Base-by-base conservation (phyloP, 2,113 vertebrate genomes). In the Mystacornis crossleyi region DNA sequence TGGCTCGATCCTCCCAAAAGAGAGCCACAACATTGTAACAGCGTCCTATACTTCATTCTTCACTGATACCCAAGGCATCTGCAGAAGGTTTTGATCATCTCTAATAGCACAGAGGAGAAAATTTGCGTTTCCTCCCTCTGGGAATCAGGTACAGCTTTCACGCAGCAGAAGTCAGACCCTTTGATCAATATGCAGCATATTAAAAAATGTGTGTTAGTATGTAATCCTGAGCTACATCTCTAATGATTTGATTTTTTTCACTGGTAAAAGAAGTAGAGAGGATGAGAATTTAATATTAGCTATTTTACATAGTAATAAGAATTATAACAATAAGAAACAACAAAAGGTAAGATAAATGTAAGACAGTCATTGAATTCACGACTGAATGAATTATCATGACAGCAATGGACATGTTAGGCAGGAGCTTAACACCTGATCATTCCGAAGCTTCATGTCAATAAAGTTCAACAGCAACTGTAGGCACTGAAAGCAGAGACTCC, bases 81-180 rank as follows among this genome's bases (percentile, higher is more conserved):
- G 81, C 70, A 92, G 62, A 82, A 84, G 69, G 43, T 95, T 97
- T 95, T 75, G 51, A 80, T 92, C 92, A 94, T 62, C 64, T 82
- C 47, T 90, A 34, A 73, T 9, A 84, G 45, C 26, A 94, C 11
- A 87, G 81, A 67, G 42, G 50, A 78, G 48, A 91, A 94, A 86
- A 60, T 67, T 9, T 91, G 17, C 50, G 43, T 95, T 95, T 89
- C 25, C 21, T 85, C 31, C 57, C 90, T 87, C 29, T 74, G 61
- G 50, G 73, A 93, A 81, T 71, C 75, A 88, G 36, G 58, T 79
- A 64, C 36, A 58, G 79, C 18, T 74, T 89, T 91, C 66, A 93
- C 4, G 2, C 10, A 72, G 64, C 34, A 86, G 66, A 89, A 86
- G 6, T 47, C 71, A 81, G 69, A 90, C 16, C 31, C 89, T 94